phyloP scores from a whole-genome alignment of 2,113 vertebrate genomes.

The Irena cyanogastra region DNA sequence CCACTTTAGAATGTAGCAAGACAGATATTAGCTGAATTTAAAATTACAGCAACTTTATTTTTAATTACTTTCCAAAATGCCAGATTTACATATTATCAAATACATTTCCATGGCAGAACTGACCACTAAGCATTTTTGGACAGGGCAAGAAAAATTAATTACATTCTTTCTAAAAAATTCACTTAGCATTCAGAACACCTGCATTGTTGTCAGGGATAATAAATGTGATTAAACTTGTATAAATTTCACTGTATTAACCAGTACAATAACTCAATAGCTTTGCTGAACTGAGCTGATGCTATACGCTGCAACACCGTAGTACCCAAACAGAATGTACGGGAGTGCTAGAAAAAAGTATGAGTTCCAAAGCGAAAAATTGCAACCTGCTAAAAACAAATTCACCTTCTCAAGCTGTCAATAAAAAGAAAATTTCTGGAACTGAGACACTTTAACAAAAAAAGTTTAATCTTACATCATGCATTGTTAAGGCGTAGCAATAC shows the following conservation, averaged over 20 bases:
- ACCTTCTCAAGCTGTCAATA: not conserved
- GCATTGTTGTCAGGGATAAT: conserved; percentile 72
- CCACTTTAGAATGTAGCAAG: conserved; percentile 35
- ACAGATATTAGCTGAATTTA: conserved; percentile 58
- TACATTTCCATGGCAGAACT: conserved; percentile 68
- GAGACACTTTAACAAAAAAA: not conserved
- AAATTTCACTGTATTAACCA: conserved; percentile 68
- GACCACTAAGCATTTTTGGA: conserved; percentile 73
- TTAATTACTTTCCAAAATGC: conserved; percentile 72
- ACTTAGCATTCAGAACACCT: conserved; percentile 70
- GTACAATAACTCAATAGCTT: conserved; percentile 62
- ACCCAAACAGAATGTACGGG: not conserved
- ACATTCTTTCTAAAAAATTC: conserved; percentile 53
- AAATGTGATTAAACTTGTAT: conserved; percentile 74
- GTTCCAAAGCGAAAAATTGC: not conserved
- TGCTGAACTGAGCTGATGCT: conserved; percentile 39
- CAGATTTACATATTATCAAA: conserved; percentile 73
- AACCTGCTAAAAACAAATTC: not conserved
- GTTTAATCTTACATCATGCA: not conserved
- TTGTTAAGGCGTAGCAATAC: not conserved
- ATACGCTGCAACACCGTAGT: conserved; percentile 25
- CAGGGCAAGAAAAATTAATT: conserved; percentile 68
- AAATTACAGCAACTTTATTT: conserved; percentile 66
- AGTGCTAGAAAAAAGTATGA: not conserved
- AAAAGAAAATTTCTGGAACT: not conserved